Evolutionary conservation across 2,797 vertebrate species (phyloP).

Genomic region (Margarornis squamiger): DNA sequence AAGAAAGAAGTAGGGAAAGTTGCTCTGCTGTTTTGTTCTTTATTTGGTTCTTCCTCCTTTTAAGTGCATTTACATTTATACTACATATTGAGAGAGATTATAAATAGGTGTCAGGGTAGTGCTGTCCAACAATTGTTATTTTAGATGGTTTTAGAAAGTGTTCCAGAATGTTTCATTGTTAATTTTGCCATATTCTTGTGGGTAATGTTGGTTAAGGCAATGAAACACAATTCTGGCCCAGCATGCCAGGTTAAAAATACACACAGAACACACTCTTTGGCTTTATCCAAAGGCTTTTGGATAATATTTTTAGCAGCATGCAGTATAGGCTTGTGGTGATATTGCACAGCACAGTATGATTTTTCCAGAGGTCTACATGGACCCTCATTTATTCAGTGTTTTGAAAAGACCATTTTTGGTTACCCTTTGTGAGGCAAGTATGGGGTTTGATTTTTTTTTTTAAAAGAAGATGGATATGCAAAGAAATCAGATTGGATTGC

Average conservation of each 20-base stretch:
- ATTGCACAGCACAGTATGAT: not conserved
- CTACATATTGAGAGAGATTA: not conserved
- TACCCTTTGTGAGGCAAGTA: not conserved
- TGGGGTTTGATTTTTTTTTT: not conserved
- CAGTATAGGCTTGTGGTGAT: constrained; percentile 12
- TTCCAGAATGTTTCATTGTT: constrained; percentile 31
- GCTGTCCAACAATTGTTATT: not conserved
- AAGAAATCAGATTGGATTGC: not conserved
- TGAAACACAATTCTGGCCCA: constrained; percentile 35
- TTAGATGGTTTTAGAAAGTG: constrained; percentile 3
- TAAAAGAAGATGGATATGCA: not conserved
- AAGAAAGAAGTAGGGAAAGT: not conserved
- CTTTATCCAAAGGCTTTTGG: constrained; percentile 1
- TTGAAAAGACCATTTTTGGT: constrained; percentile 24
- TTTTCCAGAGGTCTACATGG: not conserved
- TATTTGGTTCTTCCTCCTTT: not conserved
- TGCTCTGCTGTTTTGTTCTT: not conserved
- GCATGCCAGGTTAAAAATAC: constrained; percentile 31
- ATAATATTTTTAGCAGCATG: constrained; percentile 28
- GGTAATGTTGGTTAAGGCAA: constrained; percentile 20
- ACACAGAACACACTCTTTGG: not conserved
- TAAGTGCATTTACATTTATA: not conserved
- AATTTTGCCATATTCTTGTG: constrained; percentile 43
- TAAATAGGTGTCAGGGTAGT: not conserved
- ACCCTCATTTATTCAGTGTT: not conserved